These are phyloP conservation scores for Lamellibrachia satsuma DNA, from an alignment of 2,888 invertebrate species.

Conservation along the genomic window DNA sequence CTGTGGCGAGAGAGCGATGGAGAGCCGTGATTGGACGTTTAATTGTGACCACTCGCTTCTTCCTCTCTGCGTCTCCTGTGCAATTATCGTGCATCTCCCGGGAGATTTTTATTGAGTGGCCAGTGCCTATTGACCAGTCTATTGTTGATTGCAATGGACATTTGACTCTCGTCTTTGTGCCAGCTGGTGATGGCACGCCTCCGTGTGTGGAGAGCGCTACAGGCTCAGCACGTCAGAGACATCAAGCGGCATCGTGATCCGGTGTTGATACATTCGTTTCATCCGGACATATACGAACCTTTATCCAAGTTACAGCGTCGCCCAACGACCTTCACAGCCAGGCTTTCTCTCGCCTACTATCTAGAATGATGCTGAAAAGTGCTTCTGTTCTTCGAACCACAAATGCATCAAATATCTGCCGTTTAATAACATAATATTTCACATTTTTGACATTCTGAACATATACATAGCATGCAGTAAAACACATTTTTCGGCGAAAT, in stretches of 20 bases:
- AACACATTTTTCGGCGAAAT: background rate
- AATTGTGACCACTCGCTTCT: background rate
- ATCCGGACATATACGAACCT: background rate
- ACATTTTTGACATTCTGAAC: background rate
- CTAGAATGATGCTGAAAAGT: background rate
- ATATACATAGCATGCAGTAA: background rate
- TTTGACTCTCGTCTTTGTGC: background rate
- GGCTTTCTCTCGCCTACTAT: background rate
- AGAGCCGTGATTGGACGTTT: background rate
- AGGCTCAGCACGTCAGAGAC: background rate
- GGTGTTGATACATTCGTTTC: background rate
- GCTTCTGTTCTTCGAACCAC: background rate
- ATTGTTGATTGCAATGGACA: conserved; percentile 13
- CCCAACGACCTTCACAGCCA: background rate
- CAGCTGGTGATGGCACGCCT: background rate
- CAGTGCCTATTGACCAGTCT: background rate
- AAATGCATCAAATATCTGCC: background rate
- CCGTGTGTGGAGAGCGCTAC: background rate
- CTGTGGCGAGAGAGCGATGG: background rate
- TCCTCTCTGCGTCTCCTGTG: background rate
- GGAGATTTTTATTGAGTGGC: conserved; percentile 17
- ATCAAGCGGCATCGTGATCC: background rate
- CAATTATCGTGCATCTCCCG: background rate
- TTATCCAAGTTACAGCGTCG: background rate
- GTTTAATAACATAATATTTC: background rate